A percentile compares a stretch with the other conserved stretches of the same genome.
Evolutionary conservation across 1,140 invertebrate species (phyloP).

Genomic region (Drosophila trapezifrons): DNA sequence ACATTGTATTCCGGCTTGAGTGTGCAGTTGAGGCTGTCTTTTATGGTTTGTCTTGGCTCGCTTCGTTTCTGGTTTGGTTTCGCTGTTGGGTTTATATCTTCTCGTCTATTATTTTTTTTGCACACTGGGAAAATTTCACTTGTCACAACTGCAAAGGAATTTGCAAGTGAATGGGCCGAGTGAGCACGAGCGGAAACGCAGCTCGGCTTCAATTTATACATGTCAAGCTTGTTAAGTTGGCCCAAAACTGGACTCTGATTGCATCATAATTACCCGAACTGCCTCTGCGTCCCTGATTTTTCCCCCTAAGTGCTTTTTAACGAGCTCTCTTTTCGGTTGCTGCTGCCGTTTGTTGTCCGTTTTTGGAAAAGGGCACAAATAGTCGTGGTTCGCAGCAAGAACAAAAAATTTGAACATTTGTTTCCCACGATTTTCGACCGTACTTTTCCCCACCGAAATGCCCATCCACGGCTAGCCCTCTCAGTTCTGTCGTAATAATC

Average conservation of each 20-base stretch:
- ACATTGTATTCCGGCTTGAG: conserved; percentile 58
- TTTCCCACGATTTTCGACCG: conserved; percentile 27
- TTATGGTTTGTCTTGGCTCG: conserved; percentile 43
- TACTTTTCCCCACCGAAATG: conserved; percentile 17
- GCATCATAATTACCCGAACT: conserved; percentile 76
- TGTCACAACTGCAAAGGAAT: conserved; percentile 26
- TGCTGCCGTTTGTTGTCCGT: conserved; percentile 31
- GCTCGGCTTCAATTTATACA: conserved; percentile 57
- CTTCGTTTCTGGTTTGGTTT: conserved; percentile 12
- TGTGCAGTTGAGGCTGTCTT: conserved; percentile 49
- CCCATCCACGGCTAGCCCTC: conserved; percentile 50
- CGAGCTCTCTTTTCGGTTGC: conserved; percentile 58
- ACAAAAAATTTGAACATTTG: conserved; percentile 34
- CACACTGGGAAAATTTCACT: conserved; percentile 24
- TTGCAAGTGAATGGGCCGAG: conserved; percentile 1
- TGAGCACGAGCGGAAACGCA: conserved; percentile 15
- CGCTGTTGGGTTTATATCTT: conserved; percentile 4
- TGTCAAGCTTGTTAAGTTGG: conserved; percentile 64
- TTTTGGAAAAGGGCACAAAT: conserved; percentile 35
- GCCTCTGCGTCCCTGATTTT: conserved; percentile 23
- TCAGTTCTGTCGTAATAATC: conserved; percentile 76
- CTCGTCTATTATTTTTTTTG: background rate
- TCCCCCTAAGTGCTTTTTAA: conserved; percentile 76
- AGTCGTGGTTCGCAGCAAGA: background rate
- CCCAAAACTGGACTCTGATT: conserved; percentile 57